Evolutionary conservation across 2,888 invertebrate genomes (phyloP).

Genomic region (Willowsia nigromaculata): DNA sequence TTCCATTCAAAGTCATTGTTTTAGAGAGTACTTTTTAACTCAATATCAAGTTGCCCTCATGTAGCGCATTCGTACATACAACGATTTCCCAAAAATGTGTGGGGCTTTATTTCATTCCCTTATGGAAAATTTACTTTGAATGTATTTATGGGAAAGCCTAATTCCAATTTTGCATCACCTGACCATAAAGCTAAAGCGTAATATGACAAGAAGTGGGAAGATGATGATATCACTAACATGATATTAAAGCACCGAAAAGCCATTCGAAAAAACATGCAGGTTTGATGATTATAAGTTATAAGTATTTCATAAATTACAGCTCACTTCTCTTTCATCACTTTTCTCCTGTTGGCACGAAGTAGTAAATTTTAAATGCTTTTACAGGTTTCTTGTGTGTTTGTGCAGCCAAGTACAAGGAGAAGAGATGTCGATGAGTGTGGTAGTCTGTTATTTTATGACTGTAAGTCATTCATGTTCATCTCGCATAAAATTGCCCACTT

Average conservation of each 20-base stretch:
- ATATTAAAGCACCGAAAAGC: neutral
- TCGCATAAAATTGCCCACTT: slow-evolving; percentile 59
- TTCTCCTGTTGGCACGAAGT: neutral
- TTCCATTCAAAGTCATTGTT: neutral
- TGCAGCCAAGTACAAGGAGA: neutral
- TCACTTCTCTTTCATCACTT: neutral
- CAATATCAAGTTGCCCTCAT: slow-evolving; percentile 10
- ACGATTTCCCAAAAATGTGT: neutral
- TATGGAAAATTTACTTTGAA: slow-evolving; percentile 17
- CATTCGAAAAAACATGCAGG: neutral
- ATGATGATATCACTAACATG: slow-evolving; percentile 12
- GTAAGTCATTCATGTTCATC: slow-evolving; percentile 63
- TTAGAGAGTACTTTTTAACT: slow-evolving; percentile 7
- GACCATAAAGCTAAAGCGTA: neutral
- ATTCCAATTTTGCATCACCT: slow-evolving; percentile 12
- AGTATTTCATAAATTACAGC: slow-evolving; percentile 25
- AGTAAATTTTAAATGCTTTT: slow-evolving; percentile 15
- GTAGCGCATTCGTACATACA: neutral
- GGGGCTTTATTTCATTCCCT: slow-evolving; percentile 21
- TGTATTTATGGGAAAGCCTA: neutral
- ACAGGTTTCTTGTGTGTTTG: slow-evolving; percentile 34
- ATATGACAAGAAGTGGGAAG: neutral
- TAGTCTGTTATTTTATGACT: slow-evolving; percentile 51
- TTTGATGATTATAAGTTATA: slow-evolving; percentile 33
- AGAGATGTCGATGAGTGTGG: slow-evolving; percentile 40